Percentiles rank a stretch among this genome's conserved stretches.
Conservation (phyloP, 2,113 vertebrate genomes). For the Platichthys flesus region DNA sequence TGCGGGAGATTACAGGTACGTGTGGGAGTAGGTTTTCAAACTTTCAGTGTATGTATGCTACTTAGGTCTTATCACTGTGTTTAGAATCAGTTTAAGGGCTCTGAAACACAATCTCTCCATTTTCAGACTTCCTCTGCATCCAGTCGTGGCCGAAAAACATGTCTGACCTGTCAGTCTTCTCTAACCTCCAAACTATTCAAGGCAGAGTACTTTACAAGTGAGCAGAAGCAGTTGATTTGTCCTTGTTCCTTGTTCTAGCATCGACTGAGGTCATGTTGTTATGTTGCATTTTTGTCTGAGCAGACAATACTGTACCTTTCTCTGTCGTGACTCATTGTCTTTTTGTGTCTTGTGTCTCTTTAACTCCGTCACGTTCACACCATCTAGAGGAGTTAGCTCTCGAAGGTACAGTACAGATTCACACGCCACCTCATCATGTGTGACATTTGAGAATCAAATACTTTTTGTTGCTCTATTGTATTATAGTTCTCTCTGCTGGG, state of each 20-base stretch:
- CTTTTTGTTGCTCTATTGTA: neutral
- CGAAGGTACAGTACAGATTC: conserved; percentile 73
- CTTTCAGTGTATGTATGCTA: neutral
- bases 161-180: conserved; percentile 94
- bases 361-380: conserved; percentile 13
- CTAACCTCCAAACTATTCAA: conserved; percentile 91
- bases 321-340: conserved; percentile 6
- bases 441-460: neutral
- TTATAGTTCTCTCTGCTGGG: neutral
- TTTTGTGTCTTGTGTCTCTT: conserved; percentile 33
- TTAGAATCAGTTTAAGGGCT: neutral
- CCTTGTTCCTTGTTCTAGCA: neutral
- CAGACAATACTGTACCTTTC: neutral
- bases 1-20: conserved; percentile 91
- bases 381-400: conserved; percentile 68
- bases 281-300: conserved; percentile 10
- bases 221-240: conserved; percentile 50
- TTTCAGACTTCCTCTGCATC: conserved; percentile 89
- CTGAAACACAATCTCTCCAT: conserved; percentile 16
- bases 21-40: neutral
- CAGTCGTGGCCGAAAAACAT: conserved; percentile 93
- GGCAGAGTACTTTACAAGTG: conserved; percentile 91
- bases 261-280: neutral
- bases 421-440: neutral
- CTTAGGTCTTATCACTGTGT: neutral